Percentiles rank a stretch among this genome's conserved stretches.
Evolutionary conservation across 2,888 invertebrate species (phyloP).

Genomic region (Agrochola litura): DNA sequence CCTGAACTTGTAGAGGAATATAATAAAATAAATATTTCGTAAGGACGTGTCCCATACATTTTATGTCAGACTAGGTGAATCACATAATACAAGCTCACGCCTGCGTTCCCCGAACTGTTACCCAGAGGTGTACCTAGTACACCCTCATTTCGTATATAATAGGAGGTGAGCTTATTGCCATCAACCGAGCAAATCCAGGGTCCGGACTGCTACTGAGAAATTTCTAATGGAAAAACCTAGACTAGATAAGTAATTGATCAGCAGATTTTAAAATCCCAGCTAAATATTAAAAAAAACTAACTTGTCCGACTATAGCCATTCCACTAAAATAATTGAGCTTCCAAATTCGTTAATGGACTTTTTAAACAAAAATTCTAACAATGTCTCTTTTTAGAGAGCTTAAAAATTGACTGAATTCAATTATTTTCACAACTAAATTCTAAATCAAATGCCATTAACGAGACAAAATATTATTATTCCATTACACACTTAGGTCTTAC

Average conservation of each 20-base stretch:
- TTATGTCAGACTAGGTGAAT: neutral
- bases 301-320: slow-evolving; percentile 13
- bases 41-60: neutral
- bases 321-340: slow-evolving; percentile 15
- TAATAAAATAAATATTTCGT: neutral
- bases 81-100: neutral
- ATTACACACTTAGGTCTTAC: neutral
- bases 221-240: neutral
- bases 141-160: too few species aligned
- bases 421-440: slow-evolving; percentile 6
- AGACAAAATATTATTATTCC: slow-evolving; percentile 30
- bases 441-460: slow-evolving; percentile 28
- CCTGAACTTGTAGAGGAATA: neutral
- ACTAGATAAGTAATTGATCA: neutral
- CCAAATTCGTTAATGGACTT: slow-evolving; percentile 41
- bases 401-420: slow-evolving; percentile 8
- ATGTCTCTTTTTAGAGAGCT: slow-evolving; percentile 29
- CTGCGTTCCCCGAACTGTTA: neutral
- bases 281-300: neutral
- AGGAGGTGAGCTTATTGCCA: neutral
- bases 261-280: slow-evolving; percentile 1
- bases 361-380: slow-evolving; percentile 16
- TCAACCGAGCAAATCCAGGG: neutral
- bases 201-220: neutral
- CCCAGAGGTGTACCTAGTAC: neutral